Conservation (phyloP, 2,888 invertebrate genomes). For the Hanleya hanleyi region DNA sequence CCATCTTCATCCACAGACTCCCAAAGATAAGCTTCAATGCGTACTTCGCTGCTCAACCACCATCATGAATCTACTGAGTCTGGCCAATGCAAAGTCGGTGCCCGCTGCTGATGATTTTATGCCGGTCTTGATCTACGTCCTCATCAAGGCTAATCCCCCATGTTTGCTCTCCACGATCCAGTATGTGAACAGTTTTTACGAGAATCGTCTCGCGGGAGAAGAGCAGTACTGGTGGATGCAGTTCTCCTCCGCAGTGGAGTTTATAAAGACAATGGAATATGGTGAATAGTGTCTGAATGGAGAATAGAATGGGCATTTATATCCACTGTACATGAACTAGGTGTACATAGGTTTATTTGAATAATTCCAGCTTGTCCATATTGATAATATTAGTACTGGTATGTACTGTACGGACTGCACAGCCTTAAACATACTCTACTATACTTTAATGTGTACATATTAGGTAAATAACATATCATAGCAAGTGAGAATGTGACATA, state of each 20-base stretch:
- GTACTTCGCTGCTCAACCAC: conserved; percentile 91
- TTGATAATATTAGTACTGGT: no score
- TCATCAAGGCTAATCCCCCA: conserved; percentile 97
- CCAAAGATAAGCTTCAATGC: conserved; percentile 88
- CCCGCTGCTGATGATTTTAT: conserved; percentile 95
- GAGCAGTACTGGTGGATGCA: conserved; percentile 99
- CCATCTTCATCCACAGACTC: conserved; percentile 78
- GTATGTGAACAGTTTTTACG: conserved; percentile 94
- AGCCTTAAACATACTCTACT: no score
- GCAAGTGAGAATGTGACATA: no score
- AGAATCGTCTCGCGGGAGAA: conserved; percentile 87
- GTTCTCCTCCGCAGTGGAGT: conserved; percentile 96
- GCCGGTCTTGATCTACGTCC: conserved; percentile 96
- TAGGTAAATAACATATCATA: no score
- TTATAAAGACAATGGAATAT: conserved; percentile 98
- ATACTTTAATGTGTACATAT: no score
- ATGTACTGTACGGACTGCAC: no score
- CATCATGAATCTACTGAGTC: conserved; percentile 92
- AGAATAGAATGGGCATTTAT: no score
- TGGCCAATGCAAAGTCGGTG: conserved; percentile 82
- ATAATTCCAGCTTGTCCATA: no score
- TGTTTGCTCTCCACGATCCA: conserved; percentile 95
- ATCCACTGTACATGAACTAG: no score
- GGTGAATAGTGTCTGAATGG: no score
- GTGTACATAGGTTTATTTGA: no score